Base-by-base conservation (phyloP, 1,140 invertebrate genomes). In the Ceratina japonica region DNA sequence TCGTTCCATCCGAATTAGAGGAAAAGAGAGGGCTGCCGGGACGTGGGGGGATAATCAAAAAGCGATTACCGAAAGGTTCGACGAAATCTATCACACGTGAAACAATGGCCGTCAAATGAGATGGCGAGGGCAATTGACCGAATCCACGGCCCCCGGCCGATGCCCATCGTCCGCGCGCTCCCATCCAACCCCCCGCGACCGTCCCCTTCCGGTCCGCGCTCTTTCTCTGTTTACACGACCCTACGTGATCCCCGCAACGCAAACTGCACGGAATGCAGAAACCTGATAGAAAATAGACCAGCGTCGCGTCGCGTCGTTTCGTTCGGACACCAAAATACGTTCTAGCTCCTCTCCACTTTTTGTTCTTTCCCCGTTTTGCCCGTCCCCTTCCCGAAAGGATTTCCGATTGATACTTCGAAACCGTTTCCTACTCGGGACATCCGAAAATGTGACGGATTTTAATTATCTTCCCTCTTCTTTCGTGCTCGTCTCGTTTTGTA, bases 81-180 rank as follows among this genome's bases (percentile, higher is more conserved):
- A 13, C 70, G 56, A 68, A 75, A 80, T 76, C 72, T 58, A 79
- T 79, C 79, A 71, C 59, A 37, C 70, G 68, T 54, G 71, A 68
- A 81, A 83, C 79, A 83, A 83, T 81, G 59, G 79, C 8, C 54
- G 27, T 51, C 74, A 81, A 83, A 83, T 74, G 79, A 83, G 81
- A 81, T 69, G 73, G 73, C 31, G 69, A 61, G 62, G 72, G 63
- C 69, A 75, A 81, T 75, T 70, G 79, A 66, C 62, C 72, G 78
- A 80, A 69, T n/a, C 52, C 5, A 44, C 5, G 37, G 10, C 10
- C 37, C 37, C 37, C 37, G 37, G 5, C 37, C 37, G 37, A 44
- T 44, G 37, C 31, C 18, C 51, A 65, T 64, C 22, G 69, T 63
- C 59, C 66, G 69, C 54, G 44, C 54, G 44, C 16, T 52, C 15